Conservation (phyloP, 92 coral and sea anemone species). For the Palythoa grandis region DNA sequence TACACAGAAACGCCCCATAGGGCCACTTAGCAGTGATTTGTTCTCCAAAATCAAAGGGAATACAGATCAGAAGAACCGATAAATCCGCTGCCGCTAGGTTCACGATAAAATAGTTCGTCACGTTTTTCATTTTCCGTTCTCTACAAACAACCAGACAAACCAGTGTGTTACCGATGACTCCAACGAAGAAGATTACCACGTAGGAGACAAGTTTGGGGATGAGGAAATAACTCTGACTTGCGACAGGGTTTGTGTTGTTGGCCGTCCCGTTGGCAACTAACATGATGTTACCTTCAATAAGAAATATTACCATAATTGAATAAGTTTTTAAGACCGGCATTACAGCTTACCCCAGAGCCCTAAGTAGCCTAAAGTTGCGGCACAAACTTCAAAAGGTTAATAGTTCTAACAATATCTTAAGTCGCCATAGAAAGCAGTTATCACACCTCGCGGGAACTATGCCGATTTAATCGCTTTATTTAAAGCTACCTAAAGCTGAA, state of each 20-base stretch:
- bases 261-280: neutral
- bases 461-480: no score
- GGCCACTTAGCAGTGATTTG: conserved; percentile 80
- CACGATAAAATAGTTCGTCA: conserved; percentile 96
- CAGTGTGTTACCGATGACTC: conserved; percentile 89
- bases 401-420: no score
- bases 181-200: conserved; percentile 85
- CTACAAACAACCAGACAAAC: conserved; percentile 96
- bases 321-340: neutral
- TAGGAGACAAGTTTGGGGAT: conserved; percentile 71
- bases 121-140: conserved; percentile 92
- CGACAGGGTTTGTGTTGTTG: neutral
- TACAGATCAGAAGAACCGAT: conserved; percentile 87
- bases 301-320: neutral
- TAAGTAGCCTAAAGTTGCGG: no score
- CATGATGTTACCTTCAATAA: neutral
- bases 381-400: no score
- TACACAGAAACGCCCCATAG: conserved; percentile 91
- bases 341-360: neutral
- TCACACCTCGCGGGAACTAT: no score
- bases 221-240: conserved; percentile 12
- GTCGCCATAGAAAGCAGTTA: no score
- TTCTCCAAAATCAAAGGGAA: conserved; percentile 88
- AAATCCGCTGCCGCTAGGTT: conserved; percentile 91
- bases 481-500: no score